phyloP scores from a whole-genome alignment of 1,140 invertebrate genomes.

The Lordiphosa clarofinis region DNA sequence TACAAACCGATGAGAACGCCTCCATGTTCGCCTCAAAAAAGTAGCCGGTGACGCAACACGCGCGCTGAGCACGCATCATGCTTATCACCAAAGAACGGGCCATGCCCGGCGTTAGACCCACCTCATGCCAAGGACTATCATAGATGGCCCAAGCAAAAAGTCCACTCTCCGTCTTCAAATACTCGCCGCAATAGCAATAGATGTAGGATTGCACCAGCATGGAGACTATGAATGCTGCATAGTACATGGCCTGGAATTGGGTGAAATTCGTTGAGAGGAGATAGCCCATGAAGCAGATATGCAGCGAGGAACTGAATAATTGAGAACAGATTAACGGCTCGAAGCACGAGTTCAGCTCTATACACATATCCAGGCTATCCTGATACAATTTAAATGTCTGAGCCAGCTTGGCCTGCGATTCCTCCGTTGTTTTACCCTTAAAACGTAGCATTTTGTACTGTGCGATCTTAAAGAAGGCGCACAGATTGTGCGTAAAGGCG shows the following conservation, averaged over 20 bases:
- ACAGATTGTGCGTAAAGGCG: slow-evolving; percentile 39
- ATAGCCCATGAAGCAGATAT: slow-evolving; percentile 40
- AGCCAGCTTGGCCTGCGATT: slow-evolving; percentile 16
- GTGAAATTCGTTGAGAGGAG: slow-evolving; percentile 31
- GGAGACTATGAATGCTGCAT: slow-evolving; percentile 31
- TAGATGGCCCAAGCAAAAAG: slow-evolving; percentile 46
- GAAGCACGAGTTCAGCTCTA: slow-evolving; percentile 24
- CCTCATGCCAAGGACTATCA: slow-evolving; percentile 41
- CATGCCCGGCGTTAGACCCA: slow-evolving; percentile 8
- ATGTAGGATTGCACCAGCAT: slow-evolving; percentile 41
- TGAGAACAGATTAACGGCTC: slow-evolving; percentile 39
- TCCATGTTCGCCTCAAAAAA: slow-evolving; percentile 56
- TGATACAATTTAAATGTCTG: slow-evolving; percentile 31
- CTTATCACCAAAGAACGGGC: slow-evolving; percentile 29
- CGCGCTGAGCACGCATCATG: slow-evolving; percentile 43
- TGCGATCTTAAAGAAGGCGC: slow-evolving; percentile 42
- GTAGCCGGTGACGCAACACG: slow-evolving; percentile 41
- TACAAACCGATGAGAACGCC: slow-evolving; percentile 43
- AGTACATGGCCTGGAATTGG: slow-evolving; percentile 42
- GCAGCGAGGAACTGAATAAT: slow-evolving; percentile 37
- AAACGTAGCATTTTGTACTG: slow-evolving; percentile 28
- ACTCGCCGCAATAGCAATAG: slow-evolving; percentile 50
- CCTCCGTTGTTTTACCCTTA: not conserved
- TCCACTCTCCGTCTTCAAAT: slow-evolving; percentile 40
- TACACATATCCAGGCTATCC: slow-evolving; percentile 35